Base-by-base conservation (phyloP, 2,888 invertebrate genomes). In the Merodon equestris region DNA sequence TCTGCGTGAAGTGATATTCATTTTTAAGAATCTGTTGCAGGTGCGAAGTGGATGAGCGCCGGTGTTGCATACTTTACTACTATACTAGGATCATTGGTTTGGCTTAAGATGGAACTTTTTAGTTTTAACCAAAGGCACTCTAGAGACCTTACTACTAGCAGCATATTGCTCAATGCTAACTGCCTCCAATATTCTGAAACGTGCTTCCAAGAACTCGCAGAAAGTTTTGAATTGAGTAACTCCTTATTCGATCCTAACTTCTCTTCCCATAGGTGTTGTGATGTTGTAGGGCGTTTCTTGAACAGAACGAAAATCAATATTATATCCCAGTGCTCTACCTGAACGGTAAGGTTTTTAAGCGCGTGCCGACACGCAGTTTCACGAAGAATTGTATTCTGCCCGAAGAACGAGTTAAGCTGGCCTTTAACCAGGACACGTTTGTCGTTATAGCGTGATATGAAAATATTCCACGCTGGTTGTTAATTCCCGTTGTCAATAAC, bases 191-290 rank as follows among this genome's bases (percentile, higher is more conserved):
- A 34, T 34, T 14, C 47, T 9, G 42, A 60, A 60, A 9, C 58
- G 15, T 5, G 58, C 18, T 60, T 47, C 38, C 15, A 60, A n/a
- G n/a, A 60, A 60, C 1, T 57, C 19, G 18, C 27, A 19, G 18
- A 57, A 57, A 1, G 42, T 44, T 19, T 13, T n/a, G 44, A 57
- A 60, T 14, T 7, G 12, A 38, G 47, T 38, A 66, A 38, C 36
- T 54, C 56, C 7, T 27, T 54, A 1, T 10, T 13, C 0, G 17
- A 5, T 1, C 54, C 54, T 9, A 54, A 9, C 40, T 17, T 68
- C 14, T 45, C 51, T 38, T 60, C 19, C 58, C 34, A 58, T 14
- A 68, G 17, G 42, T 68, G 58, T 10, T 67, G 66, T 1, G 67
- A 56, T 18, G n/a, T 14, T 36, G 15, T 13, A 13, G 57, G 48